Conservation (phyloP, 2,797 vertebrate species). For the Psittacula echo region DNA sequence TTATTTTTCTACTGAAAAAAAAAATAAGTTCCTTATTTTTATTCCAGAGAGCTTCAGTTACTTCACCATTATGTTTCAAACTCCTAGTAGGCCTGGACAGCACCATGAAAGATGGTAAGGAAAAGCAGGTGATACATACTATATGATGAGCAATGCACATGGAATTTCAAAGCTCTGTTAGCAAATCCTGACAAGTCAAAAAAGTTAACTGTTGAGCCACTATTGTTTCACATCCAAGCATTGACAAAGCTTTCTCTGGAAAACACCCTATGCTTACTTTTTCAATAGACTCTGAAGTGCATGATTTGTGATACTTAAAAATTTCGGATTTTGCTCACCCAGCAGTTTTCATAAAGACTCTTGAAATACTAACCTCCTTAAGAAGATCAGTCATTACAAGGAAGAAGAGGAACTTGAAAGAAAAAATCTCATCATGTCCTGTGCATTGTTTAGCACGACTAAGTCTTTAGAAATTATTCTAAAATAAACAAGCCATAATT, state of each 20-base stretch:
- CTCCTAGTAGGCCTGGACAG: not conserved
- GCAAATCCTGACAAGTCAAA: not conserved
- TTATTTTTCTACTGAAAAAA: not conserved
- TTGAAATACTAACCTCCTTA: not conserved
- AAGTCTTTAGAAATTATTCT: not conserved
- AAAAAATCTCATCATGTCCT: not conserved
- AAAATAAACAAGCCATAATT: not conserved
- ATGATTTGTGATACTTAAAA: not conserved
- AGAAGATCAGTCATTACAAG: not conserved
- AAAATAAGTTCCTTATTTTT: not conserved
- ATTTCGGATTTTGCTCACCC: not conserved
- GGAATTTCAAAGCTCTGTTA: not conserved
- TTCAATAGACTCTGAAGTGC: not conserved
- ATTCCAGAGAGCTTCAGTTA: not conserved
- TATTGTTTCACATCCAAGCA: not conserved
- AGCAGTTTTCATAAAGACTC: not conserved
- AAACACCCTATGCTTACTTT: not conserved
- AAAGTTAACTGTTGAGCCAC: not conserved
- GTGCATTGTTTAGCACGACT: not conserved
- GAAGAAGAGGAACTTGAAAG: not conserved
- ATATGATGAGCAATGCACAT: rapidly evolving
- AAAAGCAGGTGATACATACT: not conserved
- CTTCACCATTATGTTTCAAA: not conserved
- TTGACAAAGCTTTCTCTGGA: not conserved
- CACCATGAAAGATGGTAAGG: not conserved